Evolutionary conservation across 1,140 invertebrate species (phyloP), one percentile per base, ranked within the genome.

Genomic region (Drosophila funebris): DNA sequence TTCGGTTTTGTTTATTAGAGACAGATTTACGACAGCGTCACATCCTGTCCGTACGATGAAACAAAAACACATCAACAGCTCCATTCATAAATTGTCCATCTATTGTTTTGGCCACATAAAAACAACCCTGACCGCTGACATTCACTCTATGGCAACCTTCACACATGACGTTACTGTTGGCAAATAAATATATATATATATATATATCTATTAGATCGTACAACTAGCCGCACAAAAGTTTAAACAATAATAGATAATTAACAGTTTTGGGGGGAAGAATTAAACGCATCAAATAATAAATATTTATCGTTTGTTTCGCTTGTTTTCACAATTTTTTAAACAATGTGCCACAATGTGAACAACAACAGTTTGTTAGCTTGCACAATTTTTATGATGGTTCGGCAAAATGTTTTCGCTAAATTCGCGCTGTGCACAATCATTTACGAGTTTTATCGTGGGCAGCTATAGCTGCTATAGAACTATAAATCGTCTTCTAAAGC

Each of bases 201-300:
- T n/a, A n/a, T n/a, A n/a, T 50, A 27, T 56, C 41, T 53, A 36
- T 62, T 41, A 58, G 11, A 33, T 7, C 11, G 0, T 6, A 33
- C 37, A 31, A 33, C 11, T 46, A 27, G 37, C 36, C 36, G 11
- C 70, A 36, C 16, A 46, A 2, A 41, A 69, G 27, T 58, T 46
- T 56, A 78, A 83, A 78, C 79, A 83, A 64, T 60, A 83, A 46
- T 66, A 76, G 75, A 83, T 81, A 72, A 64, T 84, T 79, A 62
- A 69, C 43, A 70, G 62, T 80, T 68, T 63, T 5, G 16, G 20
- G 31, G n/a, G 24, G 14, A 33, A 50, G 48, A 52, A 58, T 58
- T 64, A 48, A 66, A 66, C 37, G 61, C 61, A 43, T 54, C 33
- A 64, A 80, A 77, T 71, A 73, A 81, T 77, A 76, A 85, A 85